Base-by-base conservation (phyloP, 2,888 invertebrate genomes). In the Hyles lineata region DNA sequence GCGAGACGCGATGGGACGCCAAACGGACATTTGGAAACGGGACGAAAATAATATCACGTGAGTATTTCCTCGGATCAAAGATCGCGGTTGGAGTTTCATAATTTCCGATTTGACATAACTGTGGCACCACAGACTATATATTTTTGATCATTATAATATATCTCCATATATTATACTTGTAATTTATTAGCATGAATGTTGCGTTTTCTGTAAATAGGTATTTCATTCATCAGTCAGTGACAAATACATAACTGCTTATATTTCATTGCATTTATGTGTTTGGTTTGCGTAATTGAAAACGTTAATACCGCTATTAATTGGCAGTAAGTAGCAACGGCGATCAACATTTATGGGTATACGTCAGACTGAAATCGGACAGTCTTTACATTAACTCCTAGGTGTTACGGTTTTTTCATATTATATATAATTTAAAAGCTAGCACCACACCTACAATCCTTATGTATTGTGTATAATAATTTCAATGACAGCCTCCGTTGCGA, bases 31-130 rank as follows among this genome's bases (percentile, higher is more conserved):
- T 75, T 74, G 77, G 69, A 74, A 74, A 75, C 67, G 72, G 74
- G 75, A 78, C 76, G 74, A 75, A 76, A 78, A 76, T 77, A 78
- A 77, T 69, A 73, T 61, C 79, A 79, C 81, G 87, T 85, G 80
- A 85, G 85, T 86, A 79, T 75, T 80, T 82, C 80, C 80, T 76
- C 74, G 21, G 74, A 70, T 67, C 71, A 74, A 74, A 71, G 74
- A 72, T 62, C 62, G 35, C 15, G 32, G 55, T 25, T 50, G 52
- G 35, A 63, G 50, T 70, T 73, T 63, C 62, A 60, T 55, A 58
- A 58, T 73, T n/a, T 35, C 35, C 62, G 62, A 52, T 55, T 55
- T 63, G 55, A n/a, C 19, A 55, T 55, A 52, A 72, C 29, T n/a
- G 35, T 29, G 29, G 35, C 4, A 21, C n/a, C 63, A 43, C n/a